Evolutionary conservation across 2,888 invertebrate genomes (phyloP).

Genomic region (Mesoligia furuncula): DNA sequence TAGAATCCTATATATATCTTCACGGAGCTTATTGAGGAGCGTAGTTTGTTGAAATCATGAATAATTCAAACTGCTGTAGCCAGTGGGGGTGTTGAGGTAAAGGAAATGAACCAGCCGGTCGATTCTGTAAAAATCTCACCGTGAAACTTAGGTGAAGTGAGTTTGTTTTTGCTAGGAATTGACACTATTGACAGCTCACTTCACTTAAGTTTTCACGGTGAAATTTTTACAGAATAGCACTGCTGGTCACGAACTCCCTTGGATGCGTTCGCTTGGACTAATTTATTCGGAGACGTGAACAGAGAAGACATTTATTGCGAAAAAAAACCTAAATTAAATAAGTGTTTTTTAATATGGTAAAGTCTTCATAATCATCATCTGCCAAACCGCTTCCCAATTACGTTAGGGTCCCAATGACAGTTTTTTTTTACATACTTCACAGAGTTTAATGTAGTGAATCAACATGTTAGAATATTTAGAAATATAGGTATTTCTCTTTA

Average conservation of each 20-base stretch:
- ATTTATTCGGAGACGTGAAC: background rate
- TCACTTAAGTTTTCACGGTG: too few relatives aligned
- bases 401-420: background rate
- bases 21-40: background rate
- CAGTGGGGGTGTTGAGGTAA: background rate
- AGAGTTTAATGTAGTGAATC: too few relatives aligned
- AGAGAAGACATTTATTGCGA: background rate
- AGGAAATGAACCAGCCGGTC: background rate
- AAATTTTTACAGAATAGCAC: too few relatives aligned
- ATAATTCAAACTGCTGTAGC: constrained; percentile 12
- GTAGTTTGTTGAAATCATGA: constrained; percentile 15
- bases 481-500: too few relatives aligned
- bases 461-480: too few relatives aligned
- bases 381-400: background rate
- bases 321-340: background rate
- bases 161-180: too few relatives aligned
- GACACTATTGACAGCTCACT: too few relatives aligned
- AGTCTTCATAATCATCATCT: background rate
- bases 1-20: constrained; percentile 1
- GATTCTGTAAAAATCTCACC: too few relatives aligned
- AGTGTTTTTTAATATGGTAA: background rate
- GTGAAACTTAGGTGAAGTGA: too few relatives aligned
- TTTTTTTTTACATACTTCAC: too few relatives aligned
- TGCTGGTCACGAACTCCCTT: background rate
- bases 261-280: background rate